Evolutionary conservation across 92 coral and sea anemone genomes (phyloP).

Genomic region (Porites cylindrica): DNA sequence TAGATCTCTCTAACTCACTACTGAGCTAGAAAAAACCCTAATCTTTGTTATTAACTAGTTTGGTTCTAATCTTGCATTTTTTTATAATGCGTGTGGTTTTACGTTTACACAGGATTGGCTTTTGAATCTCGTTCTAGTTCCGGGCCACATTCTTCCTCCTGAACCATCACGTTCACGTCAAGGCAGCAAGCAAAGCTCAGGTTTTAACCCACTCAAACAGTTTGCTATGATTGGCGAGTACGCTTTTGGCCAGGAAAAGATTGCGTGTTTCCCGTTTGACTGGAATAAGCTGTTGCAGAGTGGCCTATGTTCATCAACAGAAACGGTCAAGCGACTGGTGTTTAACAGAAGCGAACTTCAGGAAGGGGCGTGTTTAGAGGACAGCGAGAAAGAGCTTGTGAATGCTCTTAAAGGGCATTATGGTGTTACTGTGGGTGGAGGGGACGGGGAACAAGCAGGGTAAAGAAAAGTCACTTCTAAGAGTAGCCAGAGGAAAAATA

Average conservation of each 20-base stretch:
- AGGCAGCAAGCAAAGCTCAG: slow-evolving; percentile 36
- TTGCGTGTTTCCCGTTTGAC: slow-evolving; percentile 92
- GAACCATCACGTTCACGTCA: slow-evolving; percentile 56
- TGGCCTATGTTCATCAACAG: slow-evolving; percentile 71
- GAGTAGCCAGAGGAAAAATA: neutral
- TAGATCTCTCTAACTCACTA: too few species aligned
- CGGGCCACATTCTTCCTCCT: slow-evolving; percentile 90
- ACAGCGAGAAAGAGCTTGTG: slow-evolving; percentile 75
- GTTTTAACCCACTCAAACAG: slow-evolving; percentile 78
- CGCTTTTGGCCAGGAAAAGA: slow-evolving; percentile 87
- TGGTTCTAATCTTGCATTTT: too few species aligned
- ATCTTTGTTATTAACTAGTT: too few species aligned
- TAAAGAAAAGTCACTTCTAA: neutral
- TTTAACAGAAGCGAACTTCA: slow-evolving; percentile 95
- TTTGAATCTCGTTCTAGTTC: slow-evolving; percentile 85
- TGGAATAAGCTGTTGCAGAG: slow-evolving; percentile 87
- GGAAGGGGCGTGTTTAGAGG: slow-evolving; percentile 79
- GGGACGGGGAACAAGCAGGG: slow-evolving; percentile 21
- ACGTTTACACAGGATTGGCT: slow-evolving; percentile 75
- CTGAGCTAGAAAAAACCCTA: too few species aligned
- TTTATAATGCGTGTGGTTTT: neutral
- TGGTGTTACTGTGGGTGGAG: slow-evolving; percentile 72
- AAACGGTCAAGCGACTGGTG: slow-evolving; percentile 82
- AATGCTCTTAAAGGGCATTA: slow-evolving; percentile 78
- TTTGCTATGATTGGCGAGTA: slow-evolving; percentile 90